phyloP scores from a whole-genome alignment of 2,888 invertebrate species.

The Aethes cnicana region DNA sequence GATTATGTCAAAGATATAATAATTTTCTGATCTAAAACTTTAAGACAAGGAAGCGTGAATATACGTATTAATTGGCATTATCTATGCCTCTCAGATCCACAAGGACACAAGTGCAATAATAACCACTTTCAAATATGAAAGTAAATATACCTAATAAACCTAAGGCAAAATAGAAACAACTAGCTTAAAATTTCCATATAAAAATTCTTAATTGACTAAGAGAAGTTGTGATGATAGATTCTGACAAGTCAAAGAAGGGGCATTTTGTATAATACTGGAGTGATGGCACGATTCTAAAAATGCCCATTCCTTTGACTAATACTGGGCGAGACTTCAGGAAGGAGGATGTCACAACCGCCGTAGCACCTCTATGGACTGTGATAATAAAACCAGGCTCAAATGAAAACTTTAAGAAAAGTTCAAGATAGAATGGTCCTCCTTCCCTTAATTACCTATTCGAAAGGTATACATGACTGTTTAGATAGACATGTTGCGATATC shows the following conservation, averaged over 20 bases:
- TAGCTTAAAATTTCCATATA: slow-evolving; percentile 75
- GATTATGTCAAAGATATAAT: slow-evolving; percentile 66
- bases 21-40: slow-evolving; percentile 65
- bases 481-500: slow-evolving; percentile 71
- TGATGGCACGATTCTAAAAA: slow-evolving; percentile 78
- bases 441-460: slow-evolving; percentile 44
- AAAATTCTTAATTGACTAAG: slow-evolving; percentile 80
- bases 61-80: slow-evolving; percentile 65
- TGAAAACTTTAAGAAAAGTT: no score
- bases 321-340: slow-evolving; percentile 74
- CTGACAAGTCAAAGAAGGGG: slow-evolving; percentile 71
- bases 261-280: slow-evolving; percentile 77
- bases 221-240: slow-evolving; percentile 78
- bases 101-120: slow-evolving; percentile 81
- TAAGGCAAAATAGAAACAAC: slow-evolving; percentile 80
- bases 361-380: slow-evolving; percentile 69
- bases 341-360: slow-evolving; percentile 79
- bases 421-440: slow-evolving; percentile 57
- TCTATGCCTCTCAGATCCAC: slow-evolving; percentile 73
- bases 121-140: slow-evolving; percentile 78
- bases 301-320: slow-evolving; percentile 77
- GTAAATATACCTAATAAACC: slow-evolving; percentile 65
- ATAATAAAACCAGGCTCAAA: slow-evolving; percentile 52
- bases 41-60: slow-evolving; percentile 70
- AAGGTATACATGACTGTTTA: slow-evolving; percentile 52